Conservation (phyloP, 2,888 invertebrate genomes). For the Microplitis manilae region DNA sequence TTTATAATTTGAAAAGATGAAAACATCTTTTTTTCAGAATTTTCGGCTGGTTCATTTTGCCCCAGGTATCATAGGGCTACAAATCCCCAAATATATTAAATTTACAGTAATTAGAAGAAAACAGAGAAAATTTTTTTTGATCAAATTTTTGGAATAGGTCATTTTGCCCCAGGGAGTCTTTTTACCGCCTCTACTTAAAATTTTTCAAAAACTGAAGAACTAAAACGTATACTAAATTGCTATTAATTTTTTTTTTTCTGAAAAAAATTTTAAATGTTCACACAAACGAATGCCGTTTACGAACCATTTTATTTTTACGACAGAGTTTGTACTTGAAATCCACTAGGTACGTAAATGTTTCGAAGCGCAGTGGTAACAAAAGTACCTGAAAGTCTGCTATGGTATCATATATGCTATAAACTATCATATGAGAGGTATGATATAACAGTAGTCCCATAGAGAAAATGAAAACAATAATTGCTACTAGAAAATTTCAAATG, state of each 20-base stretch:
- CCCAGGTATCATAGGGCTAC: no score
- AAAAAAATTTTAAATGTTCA: conserved; percentile 8
- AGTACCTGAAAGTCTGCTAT: background rate
- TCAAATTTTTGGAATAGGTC: no score
- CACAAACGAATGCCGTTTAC: conserved; percentile 14
- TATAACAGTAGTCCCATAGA: background rate
- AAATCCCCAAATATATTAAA: no score
- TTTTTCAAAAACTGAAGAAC: no score
- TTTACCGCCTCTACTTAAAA: no score
- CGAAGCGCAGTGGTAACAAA: background rate
- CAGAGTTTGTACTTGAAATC: conserved; percentile 26
- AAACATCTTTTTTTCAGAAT: no score
- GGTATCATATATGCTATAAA: background rate
- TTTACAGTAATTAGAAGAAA: no score
- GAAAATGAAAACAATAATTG: background rate
- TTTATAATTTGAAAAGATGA: no score
- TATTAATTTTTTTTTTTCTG: conserved; percentile 10
- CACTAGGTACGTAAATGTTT: background rate
- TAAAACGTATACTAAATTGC: background rate
- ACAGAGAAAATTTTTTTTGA: no score
- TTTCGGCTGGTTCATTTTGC: no score
- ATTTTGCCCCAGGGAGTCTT: no score
- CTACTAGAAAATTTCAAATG: background rate
- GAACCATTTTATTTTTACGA: conserved; percentile 19
- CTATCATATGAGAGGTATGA: background rate